These are phyloP conservation scores for Malacoctenus gilli DNA, from an alignment of 2,797 vertebrate genomes.

Conservation along the genomic window DNA sequence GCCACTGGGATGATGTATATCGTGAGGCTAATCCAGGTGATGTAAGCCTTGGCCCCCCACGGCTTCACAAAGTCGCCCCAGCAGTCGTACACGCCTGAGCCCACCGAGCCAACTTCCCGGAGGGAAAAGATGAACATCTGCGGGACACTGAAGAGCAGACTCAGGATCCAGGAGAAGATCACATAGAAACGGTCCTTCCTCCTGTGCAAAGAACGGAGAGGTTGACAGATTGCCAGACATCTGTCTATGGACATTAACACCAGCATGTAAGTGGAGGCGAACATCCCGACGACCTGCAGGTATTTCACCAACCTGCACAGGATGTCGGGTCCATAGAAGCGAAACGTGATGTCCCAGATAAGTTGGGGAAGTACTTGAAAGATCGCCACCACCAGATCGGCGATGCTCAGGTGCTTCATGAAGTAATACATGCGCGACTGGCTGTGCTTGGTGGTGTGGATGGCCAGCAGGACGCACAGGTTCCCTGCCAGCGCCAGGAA, in stretches of 20 bases:
- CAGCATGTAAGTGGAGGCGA: constrained; percentile 94
- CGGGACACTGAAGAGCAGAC: constrained; percentile 88
- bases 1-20: constrained; percentile 91
- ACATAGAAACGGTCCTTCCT: constrained; percentile 89
- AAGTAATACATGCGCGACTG: constrained; percentile 95
- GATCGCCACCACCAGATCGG: constrained; percentile 91
- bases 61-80: constrained; percentile 91
- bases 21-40: constrained; percentile 93
- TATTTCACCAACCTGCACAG: constrained; percentile 93
- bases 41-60: constrained; percentile 91
- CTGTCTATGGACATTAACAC: constrained; percentile 94
- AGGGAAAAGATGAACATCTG: constrained; percentile 93
- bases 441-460: constrained; percentile 90
- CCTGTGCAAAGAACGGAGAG: constrained; percentile 87
- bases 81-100: constrained; percentile 88
- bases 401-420: constrained; percentile 96
- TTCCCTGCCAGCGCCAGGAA: constrained; percentile 90
- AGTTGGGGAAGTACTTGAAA: constrained; percentile 96
- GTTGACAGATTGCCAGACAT: constrained; percentile 94
- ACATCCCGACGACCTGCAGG: constrained; percentile 95
- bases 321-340: constrained; percentile 91
- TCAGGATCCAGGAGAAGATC: constrained; percentile 88
- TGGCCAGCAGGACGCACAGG: constrained; percentile 90
- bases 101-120: constrained; percentile 73
- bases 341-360: constrained; percentile 96